Evolutionary conservation across 2,113 vertebrate species (phyloP), one percentile per base, ranked within the genome.

Genomic region (Gymnarchus niloticus): DNA sequence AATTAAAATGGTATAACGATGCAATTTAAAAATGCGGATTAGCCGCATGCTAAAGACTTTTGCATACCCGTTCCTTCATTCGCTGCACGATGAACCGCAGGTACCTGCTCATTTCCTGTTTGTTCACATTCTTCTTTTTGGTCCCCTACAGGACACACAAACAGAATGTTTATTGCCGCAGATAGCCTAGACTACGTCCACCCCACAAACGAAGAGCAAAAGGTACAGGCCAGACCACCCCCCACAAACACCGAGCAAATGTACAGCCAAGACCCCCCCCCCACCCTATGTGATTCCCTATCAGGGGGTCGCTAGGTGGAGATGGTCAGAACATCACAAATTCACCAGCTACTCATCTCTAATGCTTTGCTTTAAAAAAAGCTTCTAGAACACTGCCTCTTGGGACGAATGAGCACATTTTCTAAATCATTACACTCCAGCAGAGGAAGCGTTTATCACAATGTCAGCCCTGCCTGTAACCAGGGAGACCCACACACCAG

Each of bases 91-190:
- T 99, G 92, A 99, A 99, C 86, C 96, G 95, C 90, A 99, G 94
- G 91, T 98, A 99, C 87, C 96, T 98, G 91, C 95, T 94, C 97
- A 99, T 98, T 92, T 99, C 98, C 90, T 99, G 98, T 88, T 98
- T 99, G 92, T 95, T 97, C 85, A 96, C 93, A 88, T 96, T 97
- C 94, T 98, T 99, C 95, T 98, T 98, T 95, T 99, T 99, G 93
- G 97, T 95, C 87, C 97, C 98, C 98, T 99, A 94, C 85, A 90
- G 41, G 73, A 46, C 19, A 8, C 19, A 46, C 44, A 23, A 33
- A 19, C 17, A 44, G 41, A 48, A 77, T 37, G 7, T 77, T 77
- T 77, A 77, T 28, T 8, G 37, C 0, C 33, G 41, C 73, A 44
- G 37, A n/a, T 0, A 77, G 44, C 33, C 52, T 14, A 54, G 52